A percentile compares a stretch with the other conserved stretches of the same genome.
phyloP scores from a whole-genome alignment of 1,140 invertebrate genomes.

The Calephelis virginiensis region DNA sequence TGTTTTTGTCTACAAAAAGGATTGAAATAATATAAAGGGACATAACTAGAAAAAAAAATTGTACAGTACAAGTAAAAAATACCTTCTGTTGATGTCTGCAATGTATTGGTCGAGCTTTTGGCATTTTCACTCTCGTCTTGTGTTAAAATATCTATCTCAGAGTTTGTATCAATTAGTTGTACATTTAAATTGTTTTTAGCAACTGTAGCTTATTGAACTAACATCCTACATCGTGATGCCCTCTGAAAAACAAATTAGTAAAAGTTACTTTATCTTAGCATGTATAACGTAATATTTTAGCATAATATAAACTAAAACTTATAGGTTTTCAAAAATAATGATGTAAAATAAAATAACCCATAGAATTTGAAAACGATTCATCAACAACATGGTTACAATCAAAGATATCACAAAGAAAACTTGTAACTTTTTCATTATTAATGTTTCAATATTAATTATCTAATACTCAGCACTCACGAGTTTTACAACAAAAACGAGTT shows the following conservation, averaged over 20 bases:
- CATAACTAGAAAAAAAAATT: conserved; percentile 19
- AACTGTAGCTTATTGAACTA: conserved; percentile 23
- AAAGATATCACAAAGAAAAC: conserved; percentile 23
- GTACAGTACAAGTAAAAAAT: conserved; percentile 20
- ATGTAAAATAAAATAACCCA: conserved; percentile 25
- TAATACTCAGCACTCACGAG: conserved; percentile 14
- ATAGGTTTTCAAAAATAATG: conserved; percentile 16
- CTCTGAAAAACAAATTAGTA: conserved; percentile 22
- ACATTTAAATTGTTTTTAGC: conserved; percentile 22
- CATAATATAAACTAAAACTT: no score
- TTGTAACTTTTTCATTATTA: conserved; percentile 21
- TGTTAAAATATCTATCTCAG: conserved; percentile 25
- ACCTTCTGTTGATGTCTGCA: conserved; percentile 19
- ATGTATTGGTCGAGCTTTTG: conserved; percentile 14
- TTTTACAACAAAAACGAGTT: conserved; percentile 25
- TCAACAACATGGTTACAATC: conserved; percentile 22
- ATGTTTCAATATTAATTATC: conserved; percentile 20
- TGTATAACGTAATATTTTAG: no score
- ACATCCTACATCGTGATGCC: conserved; percentile 22
- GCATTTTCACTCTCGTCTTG: conserved; percentile 21
- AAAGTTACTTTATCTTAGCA: conserved; percentile 20
- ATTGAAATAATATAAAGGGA: conserved; percentile 24
- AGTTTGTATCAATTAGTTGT: conserved; percentile 22
- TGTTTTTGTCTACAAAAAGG: conserved; percentile 22
- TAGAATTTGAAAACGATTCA: conserved; percentile 21